A percentile compares a stretch with the other conserved stretches of the same genome.
Conservation (phyloP, 1,140 invertebrate genomes). For the Drosophila ficusphila region DNA sequence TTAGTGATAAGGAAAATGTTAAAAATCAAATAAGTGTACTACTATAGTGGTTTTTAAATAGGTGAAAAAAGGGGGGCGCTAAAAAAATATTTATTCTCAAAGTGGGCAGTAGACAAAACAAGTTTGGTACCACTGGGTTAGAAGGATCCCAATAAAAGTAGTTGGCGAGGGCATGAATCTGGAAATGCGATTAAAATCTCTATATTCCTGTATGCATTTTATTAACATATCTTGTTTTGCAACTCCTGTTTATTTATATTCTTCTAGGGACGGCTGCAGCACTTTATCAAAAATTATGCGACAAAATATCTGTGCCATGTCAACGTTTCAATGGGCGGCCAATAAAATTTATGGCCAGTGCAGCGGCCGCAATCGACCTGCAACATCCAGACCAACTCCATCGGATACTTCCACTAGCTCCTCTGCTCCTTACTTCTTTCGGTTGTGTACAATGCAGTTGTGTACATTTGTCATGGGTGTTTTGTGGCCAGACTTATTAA, state of each 20-base stretch:
- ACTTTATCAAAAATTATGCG: constrained; percentile 74
- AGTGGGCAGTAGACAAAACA: too few relatives aligned
- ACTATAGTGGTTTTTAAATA: too few relatives aligned
- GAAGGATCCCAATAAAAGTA: too few relatives aligned
- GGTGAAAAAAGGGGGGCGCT: too few relatives aligned
- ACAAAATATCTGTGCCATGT: constrained; percentile 75
- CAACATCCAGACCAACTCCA: constrained; percentile 15
- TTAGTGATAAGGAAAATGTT: too few relatives aligned
- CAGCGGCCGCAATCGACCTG: constrained; percentile 43
- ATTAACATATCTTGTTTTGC: not conserved
- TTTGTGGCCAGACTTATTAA: constrained; percentile 73
- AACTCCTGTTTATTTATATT: not conserved
- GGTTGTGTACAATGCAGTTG: constrained; percentile 48
- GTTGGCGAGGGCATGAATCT: too few relatives aligned
- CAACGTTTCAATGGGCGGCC: constrained; percentile 61
- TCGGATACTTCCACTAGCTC: not conserved
- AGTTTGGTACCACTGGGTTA: too few relatives aligned
- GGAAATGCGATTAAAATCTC: not conserved
- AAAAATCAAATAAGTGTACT: too few relatives aligned
- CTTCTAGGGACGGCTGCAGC: not conserved
- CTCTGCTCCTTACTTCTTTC: not conserved
- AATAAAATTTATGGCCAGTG: constrained; percentile 64
- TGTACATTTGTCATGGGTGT: constrained; percentile 64
- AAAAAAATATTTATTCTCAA: too few relatives aligned
- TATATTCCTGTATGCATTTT: not conserved